Conservation (phyloP, 2,113 vertebrate species). For the Tetraodon nigroviridis region DNA sequence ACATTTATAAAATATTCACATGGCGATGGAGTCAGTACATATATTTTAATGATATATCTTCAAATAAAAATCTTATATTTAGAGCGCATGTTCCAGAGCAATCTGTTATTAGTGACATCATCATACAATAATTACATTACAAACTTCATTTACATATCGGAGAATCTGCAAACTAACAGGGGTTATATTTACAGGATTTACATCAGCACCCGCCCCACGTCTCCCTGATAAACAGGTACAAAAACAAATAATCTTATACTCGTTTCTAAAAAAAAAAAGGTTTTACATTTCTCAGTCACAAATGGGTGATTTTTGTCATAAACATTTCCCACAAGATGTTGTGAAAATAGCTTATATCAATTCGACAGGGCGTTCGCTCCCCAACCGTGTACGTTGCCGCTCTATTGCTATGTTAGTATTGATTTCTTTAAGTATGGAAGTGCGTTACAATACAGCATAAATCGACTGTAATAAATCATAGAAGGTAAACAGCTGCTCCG, state of each 20-base stretch:
- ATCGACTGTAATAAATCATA: slow-evolving; percentile 45
- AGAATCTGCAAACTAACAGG: slow-evolving; percentile 55
- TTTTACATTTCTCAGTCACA: slow-evolving; percentile 57
- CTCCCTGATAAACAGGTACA: slow-evolving; percentile 62
- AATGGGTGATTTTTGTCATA: slow-evolving; percentile 51
- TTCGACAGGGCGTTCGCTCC: slow-evolving; percentile 46
- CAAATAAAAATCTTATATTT: slow-evolving; percentile 60
- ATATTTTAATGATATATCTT: slow-evolving; percentile 56
- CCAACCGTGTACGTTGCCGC: slow-evolving; percentile 35
- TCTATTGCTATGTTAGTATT: slow-evolving; percentile 56
- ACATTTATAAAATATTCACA: slow-evolving; percentile 74
- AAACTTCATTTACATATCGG: slow-evolving; percentile 55
- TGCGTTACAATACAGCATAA: slow-evolving; percentile 45
- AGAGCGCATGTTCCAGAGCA: slow-evolving; percentile 43
- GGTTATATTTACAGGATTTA: slow-evolving; percentile 62
- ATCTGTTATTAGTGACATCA: slow-evolving; percentile 44
- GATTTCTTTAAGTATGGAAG: slow-evolving; percentile 45
- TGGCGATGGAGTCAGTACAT: slow-evolving; percentile 58
- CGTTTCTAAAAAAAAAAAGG: slow-evolving; percentile 57
- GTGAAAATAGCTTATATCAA: slow-evolving; percentile 67
- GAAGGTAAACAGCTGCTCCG: neutral
- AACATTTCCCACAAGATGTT: slow-evolving; percentile 53
- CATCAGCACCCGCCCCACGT: slow-evolving; percentile 46
- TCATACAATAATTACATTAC: slow-evolving; percentile 51
- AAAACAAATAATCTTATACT: slow-evolving; percentile 53